Evolutionary conservation across 1,140 invertebrate species (phyloP).

Genomic region (Phymastichus coffea): DNA sequence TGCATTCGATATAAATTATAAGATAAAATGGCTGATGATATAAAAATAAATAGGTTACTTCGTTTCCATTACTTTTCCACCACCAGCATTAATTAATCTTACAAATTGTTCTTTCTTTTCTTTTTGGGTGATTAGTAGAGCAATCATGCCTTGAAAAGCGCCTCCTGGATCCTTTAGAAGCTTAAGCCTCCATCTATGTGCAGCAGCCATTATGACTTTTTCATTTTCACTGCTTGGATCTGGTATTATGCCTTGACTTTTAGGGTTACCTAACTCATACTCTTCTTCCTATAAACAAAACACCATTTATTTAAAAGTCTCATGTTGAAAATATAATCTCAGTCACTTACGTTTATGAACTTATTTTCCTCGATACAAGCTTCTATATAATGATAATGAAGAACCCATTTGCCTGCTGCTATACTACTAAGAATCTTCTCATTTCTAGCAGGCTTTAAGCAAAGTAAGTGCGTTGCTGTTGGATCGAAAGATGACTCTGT

Average conservation of each 20-base stretch:
- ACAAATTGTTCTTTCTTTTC: slow-evolving; percentile 65
- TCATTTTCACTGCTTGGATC: slow-evolving; percentile 51
- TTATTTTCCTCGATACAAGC: slow-evolving; percentile 62
- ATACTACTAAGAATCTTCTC: slow-evolving; percentile 84
- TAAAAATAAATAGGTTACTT: slow-evolving; percentile 47
- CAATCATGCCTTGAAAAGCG: slow-evolving; percentile 69
- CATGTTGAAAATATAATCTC: slow-evolving; percentile 9
- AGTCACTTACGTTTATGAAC: slow-evolving; percentile 67
- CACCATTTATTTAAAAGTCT: background rate
- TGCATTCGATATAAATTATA: background rate
- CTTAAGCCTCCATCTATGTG: slow-evolving; percentile 66
- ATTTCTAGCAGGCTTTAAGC: slow-evolving; percentile 71
- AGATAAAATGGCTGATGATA: slow-evolving; percentile 5
- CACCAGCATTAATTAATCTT: slow-evolving; percentile 71
- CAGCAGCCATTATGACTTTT: slow-evolving; percentile 58
- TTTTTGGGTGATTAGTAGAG: slow-evolving; percentile 67
- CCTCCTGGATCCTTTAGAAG: slow-evolving; percentile 51
- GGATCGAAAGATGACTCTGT: slow-evolving; percentile 65
- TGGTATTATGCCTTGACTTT: slow-evolving; percentile 56
- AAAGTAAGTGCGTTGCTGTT: slow-evolving; percentile 75
- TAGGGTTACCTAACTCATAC: slow-evolving; percentile 76
- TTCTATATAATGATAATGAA: slow-evolving; percentile 76
- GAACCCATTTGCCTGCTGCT: slow-evolving; percentile 83
- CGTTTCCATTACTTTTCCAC: slow-evolving; percentile 64
- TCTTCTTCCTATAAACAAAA: slow-evolving; percentile 65